Conservation (phyloP, 2,888 invertebrate genomes). For the Cerastis leucographa region DNA sequence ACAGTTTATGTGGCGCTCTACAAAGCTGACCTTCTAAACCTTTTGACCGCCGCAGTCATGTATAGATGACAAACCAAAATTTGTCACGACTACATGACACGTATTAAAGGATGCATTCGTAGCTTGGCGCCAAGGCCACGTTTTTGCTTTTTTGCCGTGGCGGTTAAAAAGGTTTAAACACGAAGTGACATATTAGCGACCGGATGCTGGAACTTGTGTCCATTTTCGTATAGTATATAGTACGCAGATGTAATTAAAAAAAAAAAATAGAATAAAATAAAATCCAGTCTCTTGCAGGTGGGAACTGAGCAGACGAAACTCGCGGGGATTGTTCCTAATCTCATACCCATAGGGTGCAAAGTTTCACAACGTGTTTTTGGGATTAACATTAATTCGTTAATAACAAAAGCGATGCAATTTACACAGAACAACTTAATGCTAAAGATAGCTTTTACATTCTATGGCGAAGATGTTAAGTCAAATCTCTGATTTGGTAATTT, state of each 20-base stretch:
- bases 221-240: not conserved
- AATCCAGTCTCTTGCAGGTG: conserved; percentile 77
- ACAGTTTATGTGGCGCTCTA: not conserved
- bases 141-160: no score
- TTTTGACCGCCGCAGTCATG: no score
- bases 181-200: not conserved
- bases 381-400: not conserved
- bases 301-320: conserved; percentile 54
- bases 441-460: not conserved
- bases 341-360: not conserved
- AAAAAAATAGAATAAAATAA: conserved; percentile 71
- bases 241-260: conserved; percentile 37
- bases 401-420: not conserved
- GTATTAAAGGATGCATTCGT: no score
- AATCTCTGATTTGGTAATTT: not conserved
- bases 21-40: not conserved
- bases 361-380: not conserved
- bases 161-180: not conserved
- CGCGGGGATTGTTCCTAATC: conserved; percentile 7
- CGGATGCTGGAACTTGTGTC: not conserved
- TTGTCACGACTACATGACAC: no score
- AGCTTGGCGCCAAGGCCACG: no score
- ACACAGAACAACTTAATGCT: not conserved
- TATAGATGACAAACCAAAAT: no score
- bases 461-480: not conserved